Evolutionary conservation across 2,113 vertebrate genomes (phyloP).

Genomic region (Tiliqua scincoides): DNA sequence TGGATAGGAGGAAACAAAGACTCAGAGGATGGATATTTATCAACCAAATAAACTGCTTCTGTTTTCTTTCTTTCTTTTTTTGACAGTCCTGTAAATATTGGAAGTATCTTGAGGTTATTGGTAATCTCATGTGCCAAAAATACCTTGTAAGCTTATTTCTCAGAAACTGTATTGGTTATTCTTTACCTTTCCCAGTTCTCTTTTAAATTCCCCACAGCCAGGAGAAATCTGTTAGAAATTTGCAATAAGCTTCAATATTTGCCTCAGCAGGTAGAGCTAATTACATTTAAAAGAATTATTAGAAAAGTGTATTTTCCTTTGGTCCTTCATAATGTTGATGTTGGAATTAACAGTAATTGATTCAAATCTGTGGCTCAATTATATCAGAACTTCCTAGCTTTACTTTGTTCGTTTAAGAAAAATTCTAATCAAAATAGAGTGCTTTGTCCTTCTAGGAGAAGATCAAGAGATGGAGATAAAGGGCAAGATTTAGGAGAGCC

Average conservation of each 20-base stretch:
- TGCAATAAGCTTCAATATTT: constrained; percentile 64
- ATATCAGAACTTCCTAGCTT: constrained; percentile 42
- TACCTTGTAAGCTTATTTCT: constrained; percentile 52
- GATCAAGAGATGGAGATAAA: constrained; percentile 29
- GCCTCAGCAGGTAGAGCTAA: constrained; percentile 57
- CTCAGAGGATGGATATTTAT: constrained; percentile 65
- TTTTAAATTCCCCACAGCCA: constrained; percentile 50
- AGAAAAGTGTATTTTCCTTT: constrained; percentile 54
- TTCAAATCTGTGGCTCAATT: constrained; percentile 51
- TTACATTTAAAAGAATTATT: constrained; percentile 60
- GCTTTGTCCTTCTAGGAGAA: constrained; percentile 28
- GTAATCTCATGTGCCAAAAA: constrained; percentile 55
- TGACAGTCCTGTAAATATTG: constrained; percentile 57
- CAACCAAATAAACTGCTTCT: constrained; percentile 63
- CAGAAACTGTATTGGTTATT: constrained; percentile 43
- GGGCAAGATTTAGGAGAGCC: not conserved
- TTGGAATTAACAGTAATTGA: constrained; percentile 47
- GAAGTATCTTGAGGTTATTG: constrained; percentile 62
- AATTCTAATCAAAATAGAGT: constrained; percentile 24
- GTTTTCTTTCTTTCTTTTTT: too few species aligned
- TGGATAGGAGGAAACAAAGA: constrained; percentile 59
- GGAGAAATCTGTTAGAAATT: constrained; percentile 49
- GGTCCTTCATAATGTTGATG: constrained; percentile 49
- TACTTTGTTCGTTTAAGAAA: constrained; percentile 41
- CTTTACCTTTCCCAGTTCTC: not conserved